Percentiles rank a stretch among this genome's conserved stretches.
Evolutionary conservation across 2,113 vertebrate species (phyloP).

Genomic region (Ceratotherium simum): DNA sequence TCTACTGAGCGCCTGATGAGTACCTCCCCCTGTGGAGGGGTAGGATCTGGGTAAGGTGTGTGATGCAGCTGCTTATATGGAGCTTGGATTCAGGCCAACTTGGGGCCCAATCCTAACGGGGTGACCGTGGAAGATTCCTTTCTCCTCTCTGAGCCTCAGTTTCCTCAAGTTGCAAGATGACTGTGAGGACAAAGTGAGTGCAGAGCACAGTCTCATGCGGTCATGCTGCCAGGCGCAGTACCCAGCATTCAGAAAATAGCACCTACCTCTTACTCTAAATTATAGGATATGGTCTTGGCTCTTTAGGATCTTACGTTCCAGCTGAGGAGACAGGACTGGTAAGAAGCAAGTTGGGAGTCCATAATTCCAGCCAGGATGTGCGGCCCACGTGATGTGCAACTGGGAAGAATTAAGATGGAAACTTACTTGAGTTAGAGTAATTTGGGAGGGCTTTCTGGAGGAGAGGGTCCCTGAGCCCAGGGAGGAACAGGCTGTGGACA

Average conservation of each 20-base stretch:
- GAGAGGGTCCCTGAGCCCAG: background rate
- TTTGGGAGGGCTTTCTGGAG: constrained; percentile 2
- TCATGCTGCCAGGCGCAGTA: accelerated
- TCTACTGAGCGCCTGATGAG: background rate
- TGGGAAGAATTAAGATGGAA: background rate
- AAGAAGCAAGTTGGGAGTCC: background rate
- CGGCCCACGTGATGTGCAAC: background rate
- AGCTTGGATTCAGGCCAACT: background rate
- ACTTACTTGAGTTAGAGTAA: background rate
- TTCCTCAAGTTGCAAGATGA: background rate
- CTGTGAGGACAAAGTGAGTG: background rate
- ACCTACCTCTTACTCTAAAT: too few species aligned
- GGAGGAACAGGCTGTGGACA: background rate
- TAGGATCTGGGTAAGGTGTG: background rate
- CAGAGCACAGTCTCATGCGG: accelerated
- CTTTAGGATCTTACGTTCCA: background rate
- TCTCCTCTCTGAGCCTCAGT: background rate
- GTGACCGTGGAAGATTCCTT: background rate
- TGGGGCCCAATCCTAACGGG: background rate
- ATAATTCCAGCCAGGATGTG: background rate
- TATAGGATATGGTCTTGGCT: background rate
- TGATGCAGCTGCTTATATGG: background rate
- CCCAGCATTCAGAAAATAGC: background rate
- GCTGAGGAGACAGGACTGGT: background rate
- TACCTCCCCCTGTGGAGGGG: background rate